Evolutionary conservation across 2,113 vertebrate genomes (phyloP).

Genomic region (Myxocyprinus asiaticus): DNA sequence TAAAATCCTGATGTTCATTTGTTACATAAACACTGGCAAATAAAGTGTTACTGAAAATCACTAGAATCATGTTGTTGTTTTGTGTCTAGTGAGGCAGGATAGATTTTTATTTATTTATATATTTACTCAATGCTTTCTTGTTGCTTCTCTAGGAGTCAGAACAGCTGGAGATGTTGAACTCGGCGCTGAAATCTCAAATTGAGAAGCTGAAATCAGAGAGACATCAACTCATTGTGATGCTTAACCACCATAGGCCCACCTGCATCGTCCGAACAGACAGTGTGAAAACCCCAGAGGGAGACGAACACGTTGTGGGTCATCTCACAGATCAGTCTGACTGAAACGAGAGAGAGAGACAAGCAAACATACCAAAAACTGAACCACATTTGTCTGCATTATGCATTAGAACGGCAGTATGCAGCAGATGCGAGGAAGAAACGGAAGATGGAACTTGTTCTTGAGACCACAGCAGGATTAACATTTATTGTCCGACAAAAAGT

Average conservation of each 20-base stretch:
- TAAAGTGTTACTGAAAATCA: too few relatives aligned
- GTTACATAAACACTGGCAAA: too few relatives aligned
- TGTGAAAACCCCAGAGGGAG: conserved; percentile 85
- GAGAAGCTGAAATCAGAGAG: conserved; percentile 92
- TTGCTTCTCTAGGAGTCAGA: conserved; percentile 84
- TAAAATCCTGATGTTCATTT: too few relatives aligned
- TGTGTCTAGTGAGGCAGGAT: neutral
- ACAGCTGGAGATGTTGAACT: conserved; percentile 91
- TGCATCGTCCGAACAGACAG: conserved; percentile 95
- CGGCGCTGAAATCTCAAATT: conserved; percentile 92
- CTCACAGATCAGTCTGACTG: neutral
- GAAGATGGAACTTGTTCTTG: neutral
- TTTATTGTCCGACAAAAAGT: too few relatives aligned
- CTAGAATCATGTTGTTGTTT: too few relatives aligned
- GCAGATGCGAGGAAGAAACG: neutral
- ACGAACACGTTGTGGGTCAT: conserved; percentile 79
- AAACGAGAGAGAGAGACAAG: neutral
- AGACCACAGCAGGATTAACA: neutral
- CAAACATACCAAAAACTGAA: neutral
- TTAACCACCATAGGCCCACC: conserved; percentile 91
- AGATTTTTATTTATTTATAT: too few relatives aligned
- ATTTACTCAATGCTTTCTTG: neutral
- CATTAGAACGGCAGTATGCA: neutral
- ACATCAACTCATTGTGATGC: conserved; percentile 93
- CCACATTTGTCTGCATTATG: neutral